Evolutionary conservation across 2,888 invertebrate genomes (phyloP).

Genomic region (Clivina fossor): DNA sequence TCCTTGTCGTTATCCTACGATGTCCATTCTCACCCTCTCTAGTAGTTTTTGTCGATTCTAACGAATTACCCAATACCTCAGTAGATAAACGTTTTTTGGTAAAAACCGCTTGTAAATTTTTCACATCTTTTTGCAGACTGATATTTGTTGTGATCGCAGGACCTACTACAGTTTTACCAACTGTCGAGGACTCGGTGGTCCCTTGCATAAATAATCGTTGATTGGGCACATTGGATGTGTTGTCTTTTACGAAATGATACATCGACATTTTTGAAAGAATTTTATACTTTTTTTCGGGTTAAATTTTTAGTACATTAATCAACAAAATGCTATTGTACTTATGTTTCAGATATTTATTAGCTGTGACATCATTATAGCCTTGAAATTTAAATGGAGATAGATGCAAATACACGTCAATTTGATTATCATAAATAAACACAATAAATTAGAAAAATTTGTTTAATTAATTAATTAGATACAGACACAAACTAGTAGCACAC

Average conservation of each 20-base stretch:
- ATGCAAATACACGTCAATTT: constrained; percentile 1
- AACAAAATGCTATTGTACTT: not conserved
- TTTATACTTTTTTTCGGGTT: not conserved
- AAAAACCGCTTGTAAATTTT: constrained; percentile 74
- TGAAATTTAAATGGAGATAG: constrained; percentile 5
- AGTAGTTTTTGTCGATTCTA: constrained; percentile 82
- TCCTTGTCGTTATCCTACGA: constrained; percentile 81
- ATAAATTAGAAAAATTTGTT: not conserved
- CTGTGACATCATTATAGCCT: constrained; percentile 13
- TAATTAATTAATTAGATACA: too few relatives aligned
- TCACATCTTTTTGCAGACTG: constrained; percentile 48
- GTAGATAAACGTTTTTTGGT: constrained; percentile 82
- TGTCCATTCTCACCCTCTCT: constrained; percentile 77
- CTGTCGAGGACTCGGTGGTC: constrained; percentile 51
- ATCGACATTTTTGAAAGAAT: constrained; percentile 51
- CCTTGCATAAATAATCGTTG: constrained; percentile 77
- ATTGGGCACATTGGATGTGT: constrained; percentile 51
- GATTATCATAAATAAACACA: constrained; percentile 10
- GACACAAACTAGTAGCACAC: too few relatives aligned
- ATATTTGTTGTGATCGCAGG: constrained; percentile 51
- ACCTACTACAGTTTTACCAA: constrained; percentile 40
- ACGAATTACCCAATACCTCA: constrained; percentile 80
- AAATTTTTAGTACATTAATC: not conserved
- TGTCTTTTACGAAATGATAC: constrained; percentile 80
- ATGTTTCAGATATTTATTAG: not conserved